Evolutionary conservation across 1,140 invertebrate species (phyloP).

Genomic region (Drosophila ananassae): DNA sequence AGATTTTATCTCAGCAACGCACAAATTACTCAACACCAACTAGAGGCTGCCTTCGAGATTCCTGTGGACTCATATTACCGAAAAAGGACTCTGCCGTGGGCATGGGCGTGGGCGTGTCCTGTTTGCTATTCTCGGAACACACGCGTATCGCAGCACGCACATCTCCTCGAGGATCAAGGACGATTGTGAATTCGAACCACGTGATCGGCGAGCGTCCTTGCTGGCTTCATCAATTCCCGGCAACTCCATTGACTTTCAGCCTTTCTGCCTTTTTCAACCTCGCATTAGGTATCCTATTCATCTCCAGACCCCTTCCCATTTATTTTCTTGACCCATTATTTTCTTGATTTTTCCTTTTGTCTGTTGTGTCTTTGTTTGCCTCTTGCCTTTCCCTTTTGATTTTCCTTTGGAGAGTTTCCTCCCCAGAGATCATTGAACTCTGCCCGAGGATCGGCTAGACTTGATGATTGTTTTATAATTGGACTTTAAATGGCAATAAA

Average conservation of each 20-base stretch:
- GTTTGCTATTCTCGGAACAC: conserved; percentile 67
- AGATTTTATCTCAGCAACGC: conserved; percentile 67
- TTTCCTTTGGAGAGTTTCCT: conserved; percentile 15
- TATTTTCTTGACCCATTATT: conserved; percentile 19
- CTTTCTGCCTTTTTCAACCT: conserved; percentile 27
- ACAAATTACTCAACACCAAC: conserved; percentile 79
- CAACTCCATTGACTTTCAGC: conserved; percentile 32
- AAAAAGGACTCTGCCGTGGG: conserved; percentile 17
- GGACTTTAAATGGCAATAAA: conserved; percentile 4
- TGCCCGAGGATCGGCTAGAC: conserved; percentile 11
- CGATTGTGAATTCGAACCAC: conserved; percentile 32
- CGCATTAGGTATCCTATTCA: conserved; percentile 4
- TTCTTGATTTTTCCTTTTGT: conserved; percentile 33
- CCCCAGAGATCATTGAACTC: conserved; percentile 30
- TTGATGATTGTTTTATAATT: conserved; percentile 32
- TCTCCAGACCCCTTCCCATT: conserved; percentile 34
- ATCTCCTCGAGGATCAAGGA: conserved; percentile 36
- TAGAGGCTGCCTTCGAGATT: conserved; percentile 19
- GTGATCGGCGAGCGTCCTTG: conserved; percentile 37
- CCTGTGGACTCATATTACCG: conserved; percentile 64
- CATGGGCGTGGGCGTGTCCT: conserved; percentile 41
- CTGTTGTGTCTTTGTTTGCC: conserved; percentile 19
- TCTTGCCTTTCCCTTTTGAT: conserved; percentile 18
- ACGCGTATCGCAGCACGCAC: conserved; percentile 79
- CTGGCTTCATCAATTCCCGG: conserved; percentile 37